Base-by-base conservation (phyloP, 2,113 vertebrate species). In the Pterocles burchelli region DNA sequence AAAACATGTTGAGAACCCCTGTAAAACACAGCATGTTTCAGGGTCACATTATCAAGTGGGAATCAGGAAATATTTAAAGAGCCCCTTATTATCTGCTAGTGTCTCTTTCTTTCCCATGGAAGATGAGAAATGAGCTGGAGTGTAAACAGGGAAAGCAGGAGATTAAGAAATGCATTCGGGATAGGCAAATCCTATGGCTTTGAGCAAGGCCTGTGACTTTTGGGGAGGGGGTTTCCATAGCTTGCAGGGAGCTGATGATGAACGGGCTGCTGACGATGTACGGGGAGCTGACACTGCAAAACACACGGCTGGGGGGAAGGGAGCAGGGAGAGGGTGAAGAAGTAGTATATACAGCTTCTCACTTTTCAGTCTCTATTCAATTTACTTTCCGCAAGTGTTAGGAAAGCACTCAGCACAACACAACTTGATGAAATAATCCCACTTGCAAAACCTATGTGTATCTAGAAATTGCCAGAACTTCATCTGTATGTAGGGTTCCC, bases 221-320 rank as follows among this genome's bases (percentile, higher is more conserved):
- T 85, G 84, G 91, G 95, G 95, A 92, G 96, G 92, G 94, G 95
- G 91, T 95, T 94, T 91, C 95, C 95, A 88, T 55, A 29, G 61
- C 94, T 95, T 76, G 94, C 71, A 81, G 93, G 91, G 91, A 96
- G 94, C 88, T 85, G 94, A 45, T 96, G 90, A 75, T 93, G 95
- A 96, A 88, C 58, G n/a, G 93, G 91, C 90, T 96, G 94, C 88
- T 85, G 94, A 45, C 95, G 90, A 75, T 93, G 95, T 96, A 88
- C 55, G 66, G 95, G 97, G 86, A 92, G 92, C 97, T 98, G 97
- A 97, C 76, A 2, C 84, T 94, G 96, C 95, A 95, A 73, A 95
- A 85, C 82, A 81, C 90, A 67, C 45, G 0, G 80, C 8, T 94
- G 63, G 41, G 88, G 49, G 63, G 52, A 94, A 84, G 86, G 76